Conservation (phyloP, 2,888 invertebrate species). For the Liodrosophila aerea region DNA sequence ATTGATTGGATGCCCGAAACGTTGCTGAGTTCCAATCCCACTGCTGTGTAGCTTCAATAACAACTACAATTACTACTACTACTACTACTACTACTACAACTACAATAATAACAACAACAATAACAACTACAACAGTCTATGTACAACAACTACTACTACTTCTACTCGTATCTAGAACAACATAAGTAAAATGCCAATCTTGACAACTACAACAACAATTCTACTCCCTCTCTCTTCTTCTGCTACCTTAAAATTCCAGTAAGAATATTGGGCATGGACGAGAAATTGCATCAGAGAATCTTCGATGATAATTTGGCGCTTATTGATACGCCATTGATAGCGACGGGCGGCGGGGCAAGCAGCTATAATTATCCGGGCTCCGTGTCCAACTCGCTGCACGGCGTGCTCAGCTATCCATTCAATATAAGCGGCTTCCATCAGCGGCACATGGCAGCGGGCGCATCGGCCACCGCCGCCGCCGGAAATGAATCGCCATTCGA, state of each 20-base stretch:
- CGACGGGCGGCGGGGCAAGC: slow-evolving; percentile 63
- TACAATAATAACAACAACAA: slow-evolving; percentile 10
- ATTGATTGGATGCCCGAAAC: slow-evolving; percentile 54
- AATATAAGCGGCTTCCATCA: slow-evolving; percentile 83
- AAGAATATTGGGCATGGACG: slow-evolving; percentile 83
- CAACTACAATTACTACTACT: slow-evolving; percentile 33
- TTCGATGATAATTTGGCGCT: slow-evolving; percentile 83
- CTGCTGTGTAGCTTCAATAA: slow-evolving; percentile 56
- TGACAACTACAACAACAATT: slow-evolving; percentile 66
- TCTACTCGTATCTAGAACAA: slow-evolving; percentile 51
- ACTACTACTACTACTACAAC: slow-evolving; percentile 23
- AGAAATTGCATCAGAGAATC: slow-evolving; percentile 82
- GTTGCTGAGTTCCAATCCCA: slow-evolving; percentile 41
- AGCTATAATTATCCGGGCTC: slow-evolving; percentile 80
- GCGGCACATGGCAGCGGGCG: slow-evolving; percentile 77
- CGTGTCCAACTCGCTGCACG: slow-evolving; percentile 67
- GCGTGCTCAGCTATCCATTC: slow-evolving; percentile 82
- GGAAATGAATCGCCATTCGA: slow-evolving; percentile 78
- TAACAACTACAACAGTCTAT: slow-evolving; percentile 17
- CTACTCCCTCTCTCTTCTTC: slow-evolving; percentile 74
- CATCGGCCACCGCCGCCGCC: slow-evolving; percentile 52
- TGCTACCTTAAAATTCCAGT: slow-evolving; percentile 81
- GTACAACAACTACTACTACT: slow-evolving; percentile 26
- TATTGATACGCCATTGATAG: slow-evolving; percentile 82
- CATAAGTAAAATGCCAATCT: slow-evolving; percentile 42